Evolutionary conservation across 2,888 invertebrate genomes (phyloP).

Genomic region (Euzetes globulus): DNA sequence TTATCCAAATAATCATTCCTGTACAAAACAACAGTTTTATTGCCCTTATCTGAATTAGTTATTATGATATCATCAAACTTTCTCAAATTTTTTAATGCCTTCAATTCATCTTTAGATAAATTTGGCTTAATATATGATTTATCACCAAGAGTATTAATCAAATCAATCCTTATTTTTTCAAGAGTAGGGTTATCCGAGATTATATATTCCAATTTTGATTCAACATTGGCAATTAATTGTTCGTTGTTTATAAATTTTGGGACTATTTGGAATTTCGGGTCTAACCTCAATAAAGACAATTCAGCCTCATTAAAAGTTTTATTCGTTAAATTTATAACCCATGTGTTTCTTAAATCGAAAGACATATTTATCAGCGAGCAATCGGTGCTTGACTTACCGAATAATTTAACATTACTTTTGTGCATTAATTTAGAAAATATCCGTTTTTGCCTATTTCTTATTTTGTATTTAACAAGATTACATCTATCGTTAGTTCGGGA

Average conservation of each 20-base stretch:
- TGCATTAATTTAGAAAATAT: too few species aligned
- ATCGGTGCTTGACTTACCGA: too few species aligned
- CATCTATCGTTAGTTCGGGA: too few species aligned
- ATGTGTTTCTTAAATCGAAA: too few species aligned
- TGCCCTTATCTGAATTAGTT: not conserved
- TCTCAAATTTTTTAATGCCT: not conserved
- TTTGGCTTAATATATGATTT: not conserved
- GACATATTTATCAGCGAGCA: too few species aligned
- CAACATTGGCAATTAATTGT: not conserved
- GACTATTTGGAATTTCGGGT: not conserved
- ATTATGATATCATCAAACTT: not conserved
- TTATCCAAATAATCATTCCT: not conserved
- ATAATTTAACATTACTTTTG: too few species aligned
- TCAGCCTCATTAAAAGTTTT: not conserved
- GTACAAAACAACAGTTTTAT: not conserved
- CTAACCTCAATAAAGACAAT: not conserved
- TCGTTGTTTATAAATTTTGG: not conserved
- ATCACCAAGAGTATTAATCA: not conserved
- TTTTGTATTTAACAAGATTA: too few species aligned
- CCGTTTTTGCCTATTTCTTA: too few species aligned
- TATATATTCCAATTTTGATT: not conserved
- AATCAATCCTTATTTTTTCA: not conserved
- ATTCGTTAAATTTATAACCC: not conserved
- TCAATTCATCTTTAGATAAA: not conserved
- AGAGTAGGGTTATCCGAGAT: not conserved